These are phyloP conservation scores for Athripsodes cinereus DNA, from an alignment of 2,888 invertebrate species.

Conservation along the genomic window DNA sequence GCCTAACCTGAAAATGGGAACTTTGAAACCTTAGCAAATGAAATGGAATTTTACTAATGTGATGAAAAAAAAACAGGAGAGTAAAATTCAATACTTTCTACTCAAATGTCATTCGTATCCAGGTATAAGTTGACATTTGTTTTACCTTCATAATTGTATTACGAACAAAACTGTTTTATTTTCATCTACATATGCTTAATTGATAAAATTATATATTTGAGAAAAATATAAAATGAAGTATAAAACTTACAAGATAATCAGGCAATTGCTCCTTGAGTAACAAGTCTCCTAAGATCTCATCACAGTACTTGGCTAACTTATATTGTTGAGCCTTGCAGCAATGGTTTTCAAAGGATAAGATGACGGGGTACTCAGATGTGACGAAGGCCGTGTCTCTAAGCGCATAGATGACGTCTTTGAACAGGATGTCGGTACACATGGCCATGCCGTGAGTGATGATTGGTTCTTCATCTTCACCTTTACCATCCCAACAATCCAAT, in stretches of 20 bases:
- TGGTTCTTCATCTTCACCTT: constrained; percentile 96
- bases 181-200: too few species aligned
- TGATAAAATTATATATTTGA: too few species aligned
- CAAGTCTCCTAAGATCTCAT: constrained; percentile 92
- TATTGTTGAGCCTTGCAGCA: constrained; percentile 97
- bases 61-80: too few species aligned
- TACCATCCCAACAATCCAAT: constrained; percentile 98
- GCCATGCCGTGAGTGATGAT: constrained; percentile 99
- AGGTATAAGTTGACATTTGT: too few species aligned
- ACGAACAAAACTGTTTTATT: too few species aligned
- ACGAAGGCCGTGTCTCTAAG: constrained; percentile 98
- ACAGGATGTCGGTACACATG: constrained; percentile 98
- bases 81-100: too few species aligned
- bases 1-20: too few species aligned
- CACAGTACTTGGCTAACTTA: constrained; percentile 98
- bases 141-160: too few species aligned
- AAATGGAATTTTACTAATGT: too few species aligned
- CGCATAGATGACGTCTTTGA: constrained; percentile 96
- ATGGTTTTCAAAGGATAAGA: constrained; percentile 98
- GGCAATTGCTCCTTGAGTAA: constrained; percentile 83
- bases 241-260: constrained; percentile 64
- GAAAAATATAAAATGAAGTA: too few species aligned
- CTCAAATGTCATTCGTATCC: too few species aligned
- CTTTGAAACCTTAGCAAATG: too few species aligned
- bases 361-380: constrained; percentile 95